Percentiles rank a stretch among this genome's conserved stretches.
These are phyloP conservation scores for Diorhabda carinulata DNA, from an alignment of 1,140 invertebrate species.

Conservation along the genomic window DNA sequence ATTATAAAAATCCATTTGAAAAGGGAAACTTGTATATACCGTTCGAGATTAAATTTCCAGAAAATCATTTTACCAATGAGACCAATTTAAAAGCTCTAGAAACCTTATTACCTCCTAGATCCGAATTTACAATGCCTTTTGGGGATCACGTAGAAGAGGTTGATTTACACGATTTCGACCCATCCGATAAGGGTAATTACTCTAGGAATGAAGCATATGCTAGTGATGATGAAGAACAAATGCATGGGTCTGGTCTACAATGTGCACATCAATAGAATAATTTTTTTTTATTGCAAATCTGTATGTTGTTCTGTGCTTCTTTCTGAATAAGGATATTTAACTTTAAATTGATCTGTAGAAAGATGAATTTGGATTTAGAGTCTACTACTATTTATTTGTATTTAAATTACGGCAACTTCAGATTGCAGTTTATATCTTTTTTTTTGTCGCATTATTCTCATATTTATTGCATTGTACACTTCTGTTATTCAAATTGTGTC, in stretches of 20 bases:
- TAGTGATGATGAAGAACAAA: slow-evolving; percentile 63
- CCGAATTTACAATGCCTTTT: slow-evolving; percentile 61
- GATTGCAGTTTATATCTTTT: background rate
- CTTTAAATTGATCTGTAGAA: slow-evolving; percentile 13
- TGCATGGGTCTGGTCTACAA: slow-evolving; percentile 59
- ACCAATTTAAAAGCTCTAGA: slow-evolving; percentile 67
- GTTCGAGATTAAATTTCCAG: slow-evolving; percentile 82
- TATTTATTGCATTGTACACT: slow-evolving; percentile 6
- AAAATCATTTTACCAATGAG: slow-evolving; percentile 71
- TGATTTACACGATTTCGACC: slow-evolving; percentile 71
- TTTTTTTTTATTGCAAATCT: slow-evolving; percentile 25
- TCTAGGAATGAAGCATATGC: slow-evolving; percentile 61
- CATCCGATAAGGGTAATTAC: slow-evolving; percentile 48
- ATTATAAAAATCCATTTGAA: slow-evolving; percentile 75
- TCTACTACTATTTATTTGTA: background rate
- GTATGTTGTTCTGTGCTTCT: slow-evolving; percentile 41
- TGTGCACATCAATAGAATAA: slow-evolving; percentile 62
- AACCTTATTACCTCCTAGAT: slow-evolving; percentile 63
- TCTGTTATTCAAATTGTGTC: slow-evolving; percentile 6
- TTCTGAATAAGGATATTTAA: slow-evolving; percentile 45
- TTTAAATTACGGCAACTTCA: background rate
- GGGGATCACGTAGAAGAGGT: slow-evolving; percentile 81
- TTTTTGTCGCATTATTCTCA: background rate
- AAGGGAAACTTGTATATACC: slow-evolving; percentile 84
- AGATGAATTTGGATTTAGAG: slow-evolving; percentile 5